Conservation (phyloP, 2,113 vertebrate genomes). For the Apistogramma diplotaenia region DNA sequence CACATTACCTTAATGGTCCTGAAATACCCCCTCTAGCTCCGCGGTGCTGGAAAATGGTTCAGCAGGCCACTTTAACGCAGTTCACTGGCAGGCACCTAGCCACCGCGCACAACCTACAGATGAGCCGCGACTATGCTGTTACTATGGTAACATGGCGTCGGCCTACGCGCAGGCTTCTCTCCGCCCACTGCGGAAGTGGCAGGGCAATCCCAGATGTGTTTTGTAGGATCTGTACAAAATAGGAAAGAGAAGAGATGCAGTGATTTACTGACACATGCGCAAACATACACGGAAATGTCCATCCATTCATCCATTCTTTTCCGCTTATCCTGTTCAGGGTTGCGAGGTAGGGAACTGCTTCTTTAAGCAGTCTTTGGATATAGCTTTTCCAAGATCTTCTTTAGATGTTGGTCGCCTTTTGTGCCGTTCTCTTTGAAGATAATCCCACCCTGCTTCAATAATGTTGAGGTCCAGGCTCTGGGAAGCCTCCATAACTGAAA, state of each 20-base stretch:
- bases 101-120: background rate
- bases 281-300: background rate
- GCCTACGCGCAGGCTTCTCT: background rate
- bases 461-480: background rate
- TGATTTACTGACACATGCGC: no score
- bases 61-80: background rate
- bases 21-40: background rate
- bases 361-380: background rate
- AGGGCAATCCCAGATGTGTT: background rate
- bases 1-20: conserved; percentile 31
- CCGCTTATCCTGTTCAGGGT: no score
- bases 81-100: background rate
- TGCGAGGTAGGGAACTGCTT: no score
- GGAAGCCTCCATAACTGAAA: background rate
- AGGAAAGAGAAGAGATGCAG: no score
- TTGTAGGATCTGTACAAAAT: background rate
- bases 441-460: accelerated
- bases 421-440: accelerated
- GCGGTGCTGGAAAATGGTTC: background rate
- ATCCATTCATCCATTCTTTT: no score
- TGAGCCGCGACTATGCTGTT: conserved; percentile 37
- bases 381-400: background rate
- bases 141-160: conserved; percentile 39
- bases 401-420: background rate
- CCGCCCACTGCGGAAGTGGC: conserved; percentile 8